Conservation (phyloP, 2,113 vertebrate genomes). For the Balaenoptera acutorostrata region DNA sequence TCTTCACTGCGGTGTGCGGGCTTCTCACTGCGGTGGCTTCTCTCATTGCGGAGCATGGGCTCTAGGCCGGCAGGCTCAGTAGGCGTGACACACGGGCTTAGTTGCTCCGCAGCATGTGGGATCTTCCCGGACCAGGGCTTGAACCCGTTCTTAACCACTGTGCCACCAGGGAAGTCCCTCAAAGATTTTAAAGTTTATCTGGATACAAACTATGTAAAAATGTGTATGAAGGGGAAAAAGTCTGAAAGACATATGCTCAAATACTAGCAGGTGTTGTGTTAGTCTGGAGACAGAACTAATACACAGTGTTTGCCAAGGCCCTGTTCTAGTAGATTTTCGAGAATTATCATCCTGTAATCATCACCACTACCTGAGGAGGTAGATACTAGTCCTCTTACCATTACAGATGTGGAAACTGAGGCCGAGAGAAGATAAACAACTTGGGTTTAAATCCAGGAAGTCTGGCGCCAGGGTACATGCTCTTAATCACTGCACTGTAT, state of each 20-base stretch:
- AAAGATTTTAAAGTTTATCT: neutral
- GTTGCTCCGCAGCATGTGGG: rapidly evolving
- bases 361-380: neutral
- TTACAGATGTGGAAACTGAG: neutral
- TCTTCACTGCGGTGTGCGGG: rapidly evolving
- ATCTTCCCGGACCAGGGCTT: rapidly evolving
- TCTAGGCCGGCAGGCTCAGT: too few relatives aligned
- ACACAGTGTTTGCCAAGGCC: neutral
- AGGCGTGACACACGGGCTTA: too few relatives aligned
- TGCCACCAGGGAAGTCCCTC: neutral
- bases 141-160: too few relatives aligned
- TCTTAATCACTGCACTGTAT: neutral
- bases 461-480: neutral
- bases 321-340: neutral
- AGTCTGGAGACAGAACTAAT: neutral
- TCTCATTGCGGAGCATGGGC: too few relatives aligned
- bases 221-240: neutral
- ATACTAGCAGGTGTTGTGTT: neutral
- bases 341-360: neutral
- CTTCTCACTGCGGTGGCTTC: too few relatives aligned
- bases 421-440: neutral
- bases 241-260: neutral
- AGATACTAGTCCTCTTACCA: neutral
- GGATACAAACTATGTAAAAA: neutral
- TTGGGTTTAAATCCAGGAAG: neutral